Evolutionary conservation across 2,888 invertebrate genomes (phyloP).

Genomic region (Antitype chi): DNA sequence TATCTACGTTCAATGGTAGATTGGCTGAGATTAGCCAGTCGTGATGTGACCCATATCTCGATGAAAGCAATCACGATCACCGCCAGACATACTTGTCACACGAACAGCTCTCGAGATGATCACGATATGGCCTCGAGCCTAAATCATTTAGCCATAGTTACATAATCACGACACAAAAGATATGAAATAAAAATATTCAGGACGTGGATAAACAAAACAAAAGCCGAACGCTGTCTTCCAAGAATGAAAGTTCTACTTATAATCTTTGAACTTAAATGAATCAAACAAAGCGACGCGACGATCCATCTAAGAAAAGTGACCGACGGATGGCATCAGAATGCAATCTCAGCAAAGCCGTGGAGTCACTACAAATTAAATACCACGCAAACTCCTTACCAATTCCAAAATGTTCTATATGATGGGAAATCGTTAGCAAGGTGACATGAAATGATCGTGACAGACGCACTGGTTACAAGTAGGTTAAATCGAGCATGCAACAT

Average conservation of each 20-base stretch:
- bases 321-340: not conserved
- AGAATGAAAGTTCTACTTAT: conserved; percentile 29
- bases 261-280: conserved; percentile 20
- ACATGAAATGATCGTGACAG: conserved; percentile 47
- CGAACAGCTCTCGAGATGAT: conserved; percentile 70
- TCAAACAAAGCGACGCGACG: not conserved
- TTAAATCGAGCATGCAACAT: conserved; percentile 70
- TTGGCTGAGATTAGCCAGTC: conserved; percentile 76
- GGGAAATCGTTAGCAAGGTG: conserved; percentile 6
- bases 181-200: conserved; percentile 15
- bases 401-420: conserved; percentile 9
- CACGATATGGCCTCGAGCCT: conserved; percentile 66
- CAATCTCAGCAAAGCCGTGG: not conserved
- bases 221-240: conserved; percentile 8
- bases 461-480: conserved; percentile 51
- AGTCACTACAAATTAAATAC: not conserved
- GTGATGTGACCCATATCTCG: conserved; percentile 82
- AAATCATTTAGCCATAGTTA: conserved; percentile 44
- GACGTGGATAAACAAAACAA: conserved; percentile 10
- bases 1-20: conserved; percentile 69
- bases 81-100: conserved; percentile 75
- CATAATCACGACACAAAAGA: conserved; percentile 42
- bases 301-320: not conserved
- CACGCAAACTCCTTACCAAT: not conserved
- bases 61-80: conserved; percentile 85